Percentiles rank a stretch among this genome's conserved stretches.
phyloP scores from a whole-genome alignment of 1,140 invertebrate genomes.

The Zaprionus ornatus region DNA sequence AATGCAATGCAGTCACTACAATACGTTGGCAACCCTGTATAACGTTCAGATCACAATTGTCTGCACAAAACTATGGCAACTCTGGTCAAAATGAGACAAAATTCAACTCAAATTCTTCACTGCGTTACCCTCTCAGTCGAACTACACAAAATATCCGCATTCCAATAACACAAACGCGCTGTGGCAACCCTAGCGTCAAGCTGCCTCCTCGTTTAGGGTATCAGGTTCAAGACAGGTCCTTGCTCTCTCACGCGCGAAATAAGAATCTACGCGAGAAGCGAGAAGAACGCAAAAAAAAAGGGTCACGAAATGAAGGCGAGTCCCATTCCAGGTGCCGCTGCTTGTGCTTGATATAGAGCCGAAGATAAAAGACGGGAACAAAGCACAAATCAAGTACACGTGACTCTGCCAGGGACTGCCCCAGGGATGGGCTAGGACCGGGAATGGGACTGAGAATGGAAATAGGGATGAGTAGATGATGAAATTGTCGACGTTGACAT shows the following conservation, averaged over 20 bases:
- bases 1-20: too few species aligned
- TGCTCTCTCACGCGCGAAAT: constrained; percentile 63
- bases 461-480: constrained; percentile 54
- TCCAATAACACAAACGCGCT: background rate
- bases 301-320: constrained; percentile 63
- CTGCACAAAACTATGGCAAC: background rate
- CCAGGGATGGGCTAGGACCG: constrained; percentile 8
- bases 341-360: constrained; percentile 58
- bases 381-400: constrained; percentile 78
- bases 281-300: constrained; percentile 52
- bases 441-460: constrained; percentile 34
- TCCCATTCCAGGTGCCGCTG: constrained; percentile 13
- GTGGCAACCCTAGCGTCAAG: constrained; percentile 28
- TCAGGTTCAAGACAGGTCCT: constrained; percentile 79
- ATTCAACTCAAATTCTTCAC: background rate
- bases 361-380: constrained; percentile 67
- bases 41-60: background rate
- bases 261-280: constrained; percentile 8
- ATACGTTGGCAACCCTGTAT: background rate
- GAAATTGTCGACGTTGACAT: constrained; percentile 79
- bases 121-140: background rate
- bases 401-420: constrained; percentile 46
- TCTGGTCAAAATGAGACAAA: background rate
- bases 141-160: background rate
- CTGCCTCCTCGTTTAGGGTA: constrained; percentile 26